Conservation (phyloP, 2,797 vertebrate genomes). For the Lepus oiostolus region DNA sequence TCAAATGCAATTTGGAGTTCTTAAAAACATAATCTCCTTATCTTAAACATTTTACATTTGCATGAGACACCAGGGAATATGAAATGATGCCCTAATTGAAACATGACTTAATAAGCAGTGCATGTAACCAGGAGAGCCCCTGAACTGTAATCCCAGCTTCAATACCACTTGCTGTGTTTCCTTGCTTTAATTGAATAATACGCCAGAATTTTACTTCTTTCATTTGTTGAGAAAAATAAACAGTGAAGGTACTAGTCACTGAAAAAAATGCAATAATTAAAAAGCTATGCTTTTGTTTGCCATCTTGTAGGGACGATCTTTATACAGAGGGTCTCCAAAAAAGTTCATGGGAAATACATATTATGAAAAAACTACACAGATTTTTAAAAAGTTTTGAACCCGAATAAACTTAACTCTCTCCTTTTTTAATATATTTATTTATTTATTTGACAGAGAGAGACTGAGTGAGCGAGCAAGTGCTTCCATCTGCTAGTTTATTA, state of each 20-base stretch:
- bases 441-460: too few species aligned
- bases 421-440: too few species aligned
- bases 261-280: constrained; percentile 55
- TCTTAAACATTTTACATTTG: constrained; percentile 80
- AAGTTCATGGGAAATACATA: too few species aligned
- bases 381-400: too few species aligned
- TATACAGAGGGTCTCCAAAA: background rate
- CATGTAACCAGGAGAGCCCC: constrained; percentile 69
- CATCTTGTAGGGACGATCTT: constrained; percentile 7
- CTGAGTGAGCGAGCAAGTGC: too few species aligned
- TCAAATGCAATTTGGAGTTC: constrained; percentile 73
- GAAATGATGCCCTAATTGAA: constrained; percentile 81
- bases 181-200: constrained; percentile 80
- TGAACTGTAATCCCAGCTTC: constrained; percentile 76
- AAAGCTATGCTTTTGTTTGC: background rate
- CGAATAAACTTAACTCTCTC: too few species aligned
- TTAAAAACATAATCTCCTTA: constrained; percentile 81
- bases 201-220: constrained; percentile 60
- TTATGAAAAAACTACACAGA: too few species aligned
- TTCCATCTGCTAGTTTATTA: too few species aligned
- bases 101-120: constrained; percentile 79
- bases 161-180: constrained; percentile 76
- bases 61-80: constrained; percentile 78
- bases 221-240: constrained; percentile 71
- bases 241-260: constrained; percentile 12